Evolutionary conservation across 2,113 vertebrate genomes (phyloP).

Genomic region (Chinchilla lanigera): DNA sequence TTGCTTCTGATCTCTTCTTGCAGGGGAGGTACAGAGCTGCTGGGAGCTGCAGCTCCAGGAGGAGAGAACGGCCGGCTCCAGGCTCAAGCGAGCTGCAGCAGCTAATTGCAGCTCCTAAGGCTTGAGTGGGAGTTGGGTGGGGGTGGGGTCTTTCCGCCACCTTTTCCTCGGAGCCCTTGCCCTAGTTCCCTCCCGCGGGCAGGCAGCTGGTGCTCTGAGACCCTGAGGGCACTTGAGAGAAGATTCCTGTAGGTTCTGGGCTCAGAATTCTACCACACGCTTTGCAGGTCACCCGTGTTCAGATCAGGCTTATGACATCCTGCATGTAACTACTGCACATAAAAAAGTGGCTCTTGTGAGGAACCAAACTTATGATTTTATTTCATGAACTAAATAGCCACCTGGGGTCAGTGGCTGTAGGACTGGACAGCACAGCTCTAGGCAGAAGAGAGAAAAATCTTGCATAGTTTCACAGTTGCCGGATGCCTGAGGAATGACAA

Average conservation of each 20-base stretch:
- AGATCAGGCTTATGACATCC: accelerated
- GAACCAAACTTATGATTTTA: neutral
- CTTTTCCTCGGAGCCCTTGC: neutral
- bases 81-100: neutral
- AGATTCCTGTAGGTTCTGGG: neutral
- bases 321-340: neutral
- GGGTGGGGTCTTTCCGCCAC: neutral
- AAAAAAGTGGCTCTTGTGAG: neutral
- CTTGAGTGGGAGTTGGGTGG: neutral
- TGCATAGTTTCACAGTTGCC: neutral
- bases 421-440: neutral
- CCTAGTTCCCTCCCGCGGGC: neutral
- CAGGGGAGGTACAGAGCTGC: conserved; percentile 37
- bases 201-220: neutral
- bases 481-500: neutral
- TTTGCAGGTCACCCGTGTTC: neutral
- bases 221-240: neutral
- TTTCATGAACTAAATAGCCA: conserved; percentile 16
- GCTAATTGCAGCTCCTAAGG: conserved; percentile 25
- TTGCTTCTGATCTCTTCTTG: conserved; percentile 61
- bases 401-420: neutral
- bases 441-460: neutral
- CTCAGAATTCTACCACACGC: neutral
- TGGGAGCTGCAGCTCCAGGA: neutral
- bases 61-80: neutral